A percentile compares a stretch with the other conserved stretches of the same genome.
Evolutionary conservation across 1,140 invertebrate species (phyloP).

Genomic region (Branchinecta lindahli): DNA sequence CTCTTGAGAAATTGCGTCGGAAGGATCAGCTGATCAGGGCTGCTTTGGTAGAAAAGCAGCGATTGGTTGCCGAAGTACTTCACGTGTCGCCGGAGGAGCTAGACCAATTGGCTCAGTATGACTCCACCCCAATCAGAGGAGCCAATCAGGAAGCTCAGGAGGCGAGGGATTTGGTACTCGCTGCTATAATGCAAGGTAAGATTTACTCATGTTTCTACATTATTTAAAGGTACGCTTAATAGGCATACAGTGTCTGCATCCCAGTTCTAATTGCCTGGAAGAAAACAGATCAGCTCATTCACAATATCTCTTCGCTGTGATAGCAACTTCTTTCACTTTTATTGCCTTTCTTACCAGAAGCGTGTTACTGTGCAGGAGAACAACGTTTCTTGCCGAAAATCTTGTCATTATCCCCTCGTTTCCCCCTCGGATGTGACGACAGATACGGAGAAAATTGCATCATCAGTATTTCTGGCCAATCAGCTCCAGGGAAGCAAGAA

Average conservation of each 20-base stretch:
- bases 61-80: conserved; percentile 54
- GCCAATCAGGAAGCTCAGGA: conserved; percentile 34
- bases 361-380: too few species aligned
- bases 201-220: conserved; percentile 10
- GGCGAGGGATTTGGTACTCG: conserved; percentile 48
- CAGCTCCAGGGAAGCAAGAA: too few species aligned
- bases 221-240: conserved; percentile 11
- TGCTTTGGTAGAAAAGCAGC: conserved; percentile 54
- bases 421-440: too few species aligned
- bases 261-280: too few species aligned
- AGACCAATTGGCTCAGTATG: conserved; percentile 46
- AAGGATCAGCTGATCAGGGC: conserved; percentile 52
- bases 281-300: too few species aligned
- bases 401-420: too few species aligned
- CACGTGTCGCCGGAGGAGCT: conserved; percentile 54
- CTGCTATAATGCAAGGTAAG: conserved; percentile 51
- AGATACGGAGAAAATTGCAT: too few species aligned
- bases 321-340: too few species aligned
- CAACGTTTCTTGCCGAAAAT: too few species aligned
- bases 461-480: too few species aligned
- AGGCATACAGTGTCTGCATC: conserved; percentile 10
- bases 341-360: too few species aligned
- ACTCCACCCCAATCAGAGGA: conserved; percentile 30
- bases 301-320: too few species aligned
- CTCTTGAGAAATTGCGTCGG: conserved; percentile 52